Conservation (phyloP, 1,140 invertebrate genomes). For the Eulimnadia texana region DNA sequence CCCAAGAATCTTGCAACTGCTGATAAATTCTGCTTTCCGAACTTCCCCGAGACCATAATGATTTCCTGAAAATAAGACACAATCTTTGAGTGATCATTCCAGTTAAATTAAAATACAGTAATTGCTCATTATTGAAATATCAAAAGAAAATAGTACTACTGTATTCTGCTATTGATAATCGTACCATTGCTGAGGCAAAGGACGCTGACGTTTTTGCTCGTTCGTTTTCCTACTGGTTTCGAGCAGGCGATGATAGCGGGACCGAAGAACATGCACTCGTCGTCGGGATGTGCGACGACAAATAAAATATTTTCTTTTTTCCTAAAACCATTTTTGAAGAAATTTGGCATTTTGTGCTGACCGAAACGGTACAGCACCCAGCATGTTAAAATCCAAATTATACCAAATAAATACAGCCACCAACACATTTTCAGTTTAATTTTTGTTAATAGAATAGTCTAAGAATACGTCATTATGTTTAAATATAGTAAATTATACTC, state of each 20-base stretch:
- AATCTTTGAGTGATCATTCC: not conserved
- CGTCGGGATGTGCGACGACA: constrained; percentile 87
- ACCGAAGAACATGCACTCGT: constrained; percentile 97
- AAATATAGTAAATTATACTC: too few species aligned
- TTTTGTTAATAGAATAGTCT: not conserved
- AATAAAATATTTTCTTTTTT: constrained; percentile 35
- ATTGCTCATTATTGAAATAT: too few species aligned
- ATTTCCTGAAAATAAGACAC: not conserved
- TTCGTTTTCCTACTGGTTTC: constrained; percentile 34
- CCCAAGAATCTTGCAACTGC: not conserved
- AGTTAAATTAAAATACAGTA: too few species aligned
- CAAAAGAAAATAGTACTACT: too few species aligned
- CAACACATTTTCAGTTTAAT: not conserved
- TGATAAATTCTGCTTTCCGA: not conserved
- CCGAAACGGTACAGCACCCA: not conserved
- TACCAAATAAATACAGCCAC: not conserved
- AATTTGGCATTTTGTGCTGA: too few species aligned
- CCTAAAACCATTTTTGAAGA: not conserved
- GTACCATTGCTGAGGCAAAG: constrained; percentile 75
- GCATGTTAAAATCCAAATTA: not conserved
- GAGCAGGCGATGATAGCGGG: constrained; percentile 62
- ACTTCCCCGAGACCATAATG: not conserved
- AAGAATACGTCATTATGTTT: too few species aligned
- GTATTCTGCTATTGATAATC: too few species aligned
- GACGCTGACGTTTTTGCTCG: constrained; percentile 42